These are phyloP conservation scores for Tetramorium parvispinum DNA, from an alignment of 1,140 invertebrate genomes.

Conservation along the genomic window DNA sequence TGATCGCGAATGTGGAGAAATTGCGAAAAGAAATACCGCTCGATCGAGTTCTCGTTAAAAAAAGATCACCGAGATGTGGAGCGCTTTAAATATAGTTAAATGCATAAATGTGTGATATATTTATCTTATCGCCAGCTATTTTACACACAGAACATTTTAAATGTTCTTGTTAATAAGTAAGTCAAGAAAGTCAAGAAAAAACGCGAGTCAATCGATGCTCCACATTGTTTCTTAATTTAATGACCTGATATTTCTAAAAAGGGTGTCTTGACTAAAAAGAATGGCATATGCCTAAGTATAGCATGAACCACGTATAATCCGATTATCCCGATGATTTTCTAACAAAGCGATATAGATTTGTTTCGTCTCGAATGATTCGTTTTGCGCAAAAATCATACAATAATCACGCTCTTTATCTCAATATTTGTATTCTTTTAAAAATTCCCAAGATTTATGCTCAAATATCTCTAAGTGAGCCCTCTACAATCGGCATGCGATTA, in stretches of 20 bases:
- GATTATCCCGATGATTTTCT: neutral
- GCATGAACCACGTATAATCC: neutral
- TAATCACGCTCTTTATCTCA: neutral
- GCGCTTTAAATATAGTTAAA: neutral
- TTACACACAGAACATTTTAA: too few species aligned
- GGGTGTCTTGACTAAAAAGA: neutral
- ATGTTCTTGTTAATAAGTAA: neutral
- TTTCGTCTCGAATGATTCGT: neutral
- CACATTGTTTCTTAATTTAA: neutral
- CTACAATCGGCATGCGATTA: neutral
- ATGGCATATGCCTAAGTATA: neutral
- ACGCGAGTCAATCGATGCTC: slow-evolving; percentile 21
- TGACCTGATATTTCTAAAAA: slow-evolving; percentile 12
- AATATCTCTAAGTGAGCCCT: neutral
- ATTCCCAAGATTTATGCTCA: neutral
- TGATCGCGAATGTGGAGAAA: neutral
- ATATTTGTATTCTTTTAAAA: neutral
- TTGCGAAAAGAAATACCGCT: neutral
- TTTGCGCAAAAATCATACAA: neutral
- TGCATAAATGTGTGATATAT: slow-evolving; percentile 9
- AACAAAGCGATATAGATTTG: neutral
- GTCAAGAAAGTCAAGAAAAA: neutral
- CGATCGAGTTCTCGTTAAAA: neutral
- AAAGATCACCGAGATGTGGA: neutral
- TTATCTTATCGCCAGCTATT: slow-evolving; percentile 17